These are phyloP conservation scores for Tachycineta bicolor DNA, from an alignment of 2,113 vertebrate genomes.

Conservation along the genomic window DNA sequence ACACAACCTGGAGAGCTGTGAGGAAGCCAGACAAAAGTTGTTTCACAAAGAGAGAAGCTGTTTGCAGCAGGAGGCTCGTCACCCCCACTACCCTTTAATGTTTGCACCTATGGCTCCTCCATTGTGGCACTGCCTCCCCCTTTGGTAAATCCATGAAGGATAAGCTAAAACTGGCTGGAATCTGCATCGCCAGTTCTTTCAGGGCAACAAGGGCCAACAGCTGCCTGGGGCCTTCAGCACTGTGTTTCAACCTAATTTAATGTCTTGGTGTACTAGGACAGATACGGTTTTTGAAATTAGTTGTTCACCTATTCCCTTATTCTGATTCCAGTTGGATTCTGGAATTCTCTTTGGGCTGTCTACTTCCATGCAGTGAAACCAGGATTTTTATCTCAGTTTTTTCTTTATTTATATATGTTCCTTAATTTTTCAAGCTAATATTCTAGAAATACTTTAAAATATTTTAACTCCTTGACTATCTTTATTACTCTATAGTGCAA, in stretches of 20 bases:
- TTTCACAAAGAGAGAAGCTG: background rate
- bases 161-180: background rate
- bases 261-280: background rate
- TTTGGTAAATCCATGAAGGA: background rate
- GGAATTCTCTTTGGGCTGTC: background rate
- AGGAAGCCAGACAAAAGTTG: background rate
- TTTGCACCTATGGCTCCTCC: background rate
- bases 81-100: background rate
- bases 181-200: background rate
- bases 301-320: background rate
- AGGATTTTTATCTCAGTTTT: background rate
- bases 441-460: background rate
- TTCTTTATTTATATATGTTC: background rate
- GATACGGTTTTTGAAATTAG: background rate
- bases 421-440: background rate
- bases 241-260: background rate
- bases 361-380: background rate
- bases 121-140: background rate
- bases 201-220: background rate
- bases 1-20: background rate
- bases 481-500: background rate
- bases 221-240: background rate
- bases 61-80: background rate
- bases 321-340: background rate
- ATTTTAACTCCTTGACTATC: background rate